phyloP scores from a whole-genome alignment of 2,113 vertebrate species.

The Neodon shergylaensis region DNA sequence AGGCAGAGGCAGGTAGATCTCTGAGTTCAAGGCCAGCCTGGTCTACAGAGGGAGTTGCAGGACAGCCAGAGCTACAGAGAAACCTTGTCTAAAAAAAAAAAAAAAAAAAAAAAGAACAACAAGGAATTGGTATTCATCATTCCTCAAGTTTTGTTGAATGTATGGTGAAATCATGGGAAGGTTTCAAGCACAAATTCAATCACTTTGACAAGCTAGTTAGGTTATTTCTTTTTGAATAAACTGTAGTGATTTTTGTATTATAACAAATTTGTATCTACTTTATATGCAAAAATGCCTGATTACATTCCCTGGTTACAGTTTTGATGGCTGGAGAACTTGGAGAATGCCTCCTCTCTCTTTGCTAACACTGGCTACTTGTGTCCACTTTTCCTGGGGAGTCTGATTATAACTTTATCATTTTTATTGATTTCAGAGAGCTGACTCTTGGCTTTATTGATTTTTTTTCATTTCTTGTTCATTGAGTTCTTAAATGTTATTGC shows the following conservation, averaged over 20 bases:
- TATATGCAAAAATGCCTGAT: neutral
- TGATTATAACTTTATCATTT: conserved; percentile 13
- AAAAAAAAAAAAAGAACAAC: neutral
- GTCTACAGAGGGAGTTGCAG: neutral
- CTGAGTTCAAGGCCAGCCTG: neutral
- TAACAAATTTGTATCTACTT: conserved; percentile 14
- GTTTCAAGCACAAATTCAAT: conserved; percentile 16
- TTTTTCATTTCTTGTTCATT: neutral
- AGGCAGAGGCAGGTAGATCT: neutral
- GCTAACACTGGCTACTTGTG: neutral
- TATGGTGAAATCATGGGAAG: neutral
- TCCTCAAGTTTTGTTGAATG: neutral
- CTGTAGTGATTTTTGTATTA: neutral
- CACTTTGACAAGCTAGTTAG: neutral
- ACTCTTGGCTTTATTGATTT: neutral
- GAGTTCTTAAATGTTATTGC: neutral
- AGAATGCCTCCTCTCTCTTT: neutral
- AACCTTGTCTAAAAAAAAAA: neutral
- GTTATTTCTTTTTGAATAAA: conserved; percentile 38
- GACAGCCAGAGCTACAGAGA: neutral
- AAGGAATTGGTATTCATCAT: conserved; percentile 1
- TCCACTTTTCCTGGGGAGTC: neutral
- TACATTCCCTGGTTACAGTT: neutral
- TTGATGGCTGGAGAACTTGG: neutral
- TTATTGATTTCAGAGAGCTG: neutral